Conservation (phyloP, 2,888 invertebrate species). For the Tricholauxania praeusta region DNA sequence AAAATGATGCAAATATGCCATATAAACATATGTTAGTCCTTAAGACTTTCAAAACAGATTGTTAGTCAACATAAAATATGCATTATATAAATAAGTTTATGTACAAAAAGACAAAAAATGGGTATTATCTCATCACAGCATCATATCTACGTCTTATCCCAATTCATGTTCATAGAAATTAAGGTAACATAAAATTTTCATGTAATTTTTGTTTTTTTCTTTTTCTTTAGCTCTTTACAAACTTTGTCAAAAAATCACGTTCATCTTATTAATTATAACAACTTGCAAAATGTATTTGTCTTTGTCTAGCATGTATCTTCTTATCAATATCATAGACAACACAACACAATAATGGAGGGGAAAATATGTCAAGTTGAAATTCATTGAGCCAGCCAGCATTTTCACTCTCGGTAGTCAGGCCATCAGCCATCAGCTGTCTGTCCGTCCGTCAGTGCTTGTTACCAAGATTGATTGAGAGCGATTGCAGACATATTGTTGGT, state of each 20-base stretch:
- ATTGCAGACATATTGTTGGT: constrained; percentile 17
- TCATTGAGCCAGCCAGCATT: not conserved
- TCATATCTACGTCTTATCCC: too few species aligned
- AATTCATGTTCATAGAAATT: not conserved
- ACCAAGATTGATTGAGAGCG: constrained; percentile 29
- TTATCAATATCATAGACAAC: not conserved
- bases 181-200: too few species aligned
- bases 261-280: constrained; percentile 25
- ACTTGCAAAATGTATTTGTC: not conserved
- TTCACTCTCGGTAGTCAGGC: not conserved
- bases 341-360: constrained; percentile 7
- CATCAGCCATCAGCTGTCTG: not conserved
- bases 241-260: constrained; percentile 22
- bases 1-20: too few species aligned
- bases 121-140: too few species aligned
- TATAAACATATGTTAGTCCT: too few species aligned
- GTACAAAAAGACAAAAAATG: too few species aligned
- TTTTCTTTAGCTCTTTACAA: not conserved
- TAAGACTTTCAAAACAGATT: too few species aligned
- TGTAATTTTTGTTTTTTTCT: not conserved
- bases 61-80: too few species aligned
- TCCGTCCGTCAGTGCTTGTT: constrained; percentile 12
- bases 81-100: too few species aligned
- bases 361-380: constrained; percentile 23
- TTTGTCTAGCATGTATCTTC: constrained; percentile 5